Evolutionary conservation across 2,113 vertebrate species (phyloP).

Genomic region (Vulpes ferrilata): DNA sequence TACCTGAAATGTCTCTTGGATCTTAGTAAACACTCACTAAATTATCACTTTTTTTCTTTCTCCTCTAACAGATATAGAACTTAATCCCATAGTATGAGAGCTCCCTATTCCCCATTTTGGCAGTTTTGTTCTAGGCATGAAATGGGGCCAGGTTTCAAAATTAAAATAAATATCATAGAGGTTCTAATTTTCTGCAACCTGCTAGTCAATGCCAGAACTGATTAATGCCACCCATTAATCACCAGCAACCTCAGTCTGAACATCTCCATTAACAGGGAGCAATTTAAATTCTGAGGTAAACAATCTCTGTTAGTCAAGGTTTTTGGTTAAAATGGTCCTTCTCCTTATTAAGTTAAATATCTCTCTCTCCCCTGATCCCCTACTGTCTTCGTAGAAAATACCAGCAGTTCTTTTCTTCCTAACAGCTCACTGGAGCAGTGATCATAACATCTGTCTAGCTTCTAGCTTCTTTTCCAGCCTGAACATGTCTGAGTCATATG

Average conservation of each 20-base stretch:
- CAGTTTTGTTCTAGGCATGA: neutral
- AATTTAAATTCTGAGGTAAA: neutral
- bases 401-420: neutral
- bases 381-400: neutral
- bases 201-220: neutral
- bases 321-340: slow-evolving; percentile 7
- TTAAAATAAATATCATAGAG: neutral
- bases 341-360: neutral
- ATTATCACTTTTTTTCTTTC: neutral
- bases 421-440: neutral
- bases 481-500: neutral
- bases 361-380: neutral
- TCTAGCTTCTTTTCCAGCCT: neutral
- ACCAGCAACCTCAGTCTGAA: neutral
- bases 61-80: neutral
- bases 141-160: neutral
- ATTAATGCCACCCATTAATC: neutral
- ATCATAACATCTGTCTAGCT: neutral
- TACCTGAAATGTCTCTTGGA: neutral
- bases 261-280: neutral
- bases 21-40: neutral
- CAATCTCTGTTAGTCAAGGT: neutral
- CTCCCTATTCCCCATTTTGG: neutral
- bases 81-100: neutral
- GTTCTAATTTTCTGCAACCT: neutral